Base-by-base conservation (phyloP, 2,113 vertebrate species). In the Hiodon tergisus region DNA sequence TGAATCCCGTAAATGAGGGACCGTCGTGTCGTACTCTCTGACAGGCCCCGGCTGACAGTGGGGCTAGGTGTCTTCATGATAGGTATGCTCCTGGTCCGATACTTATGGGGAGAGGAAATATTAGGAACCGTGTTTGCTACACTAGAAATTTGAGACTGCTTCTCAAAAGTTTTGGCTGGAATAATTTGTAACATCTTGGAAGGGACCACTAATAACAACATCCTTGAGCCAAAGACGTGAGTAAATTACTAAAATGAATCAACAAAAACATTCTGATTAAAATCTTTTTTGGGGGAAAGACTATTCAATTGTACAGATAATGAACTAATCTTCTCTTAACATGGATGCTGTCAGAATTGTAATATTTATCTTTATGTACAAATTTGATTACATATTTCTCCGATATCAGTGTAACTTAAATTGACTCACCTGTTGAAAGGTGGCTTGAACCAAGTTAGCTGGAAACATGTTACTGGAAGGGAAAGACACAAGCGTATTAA, bases 401-500 rank as follows among this genome's bases (percentile, higher is more conserved):
- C 31, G 1, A 31, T 31, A 31, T 31, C 31, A 31, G 4, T 55
- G n/a, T 47, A 7, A 52, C 3, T 51, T 75, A 4, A 67, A n/a
- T 47, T 1, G 0, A 53, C 77, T 84, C 78, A 98, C 97, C 95
- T 99, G 97, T 84, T 98, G 96, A 91, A 98, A 99, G 16, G 97
- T 97, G 76, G 97, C 97, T 82, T 99, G 95, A 76, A 99, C 94
- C 80, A 99, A 88, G 82, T 99, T 99, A 71, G 95, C 89, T 62
- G 97, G 97, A 79, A 99, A 99, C 96, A 99, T 99, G 85, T 99
- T 99, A 82, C 97, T 99, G 86, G 48, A 81, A 82, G 85, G 86
- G 70, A 86, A 71, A 78, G 63, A 47, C 55, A 88, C 73, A 73
- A 3, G 52, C 0, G 51, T 11, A 76, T 16, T n/a, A 58, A 73